phyloP scores from a whole-genome alignment of 1,140 invertebrate species.

The Ceratoteleas bidentatus region DNA sequence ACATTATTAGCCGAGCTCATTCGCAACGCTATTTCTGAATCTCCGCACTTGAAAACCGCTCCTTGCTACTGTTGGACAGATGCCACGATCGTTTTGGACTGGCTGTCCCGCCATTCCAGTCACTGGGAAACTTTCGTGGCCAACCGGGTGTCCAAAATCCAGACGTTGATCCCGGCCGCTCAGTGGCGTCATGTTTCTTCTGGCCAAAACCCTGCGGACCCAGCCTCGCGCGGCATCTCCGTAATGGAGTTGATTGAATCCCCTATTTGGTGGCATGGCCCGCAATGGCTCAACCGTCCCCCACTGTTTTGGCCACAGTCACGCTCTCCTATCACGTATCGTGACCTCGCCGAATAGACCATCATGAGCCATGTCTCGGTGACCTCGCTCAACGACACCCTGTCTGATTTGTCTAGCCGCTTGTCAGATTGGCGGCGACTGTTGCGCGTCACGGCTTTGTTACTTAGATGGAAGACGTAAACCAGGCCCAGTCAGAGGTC shows the following conservation, averaged over 20 bases:
- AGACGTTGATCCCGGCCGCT: conserved; percentile 36
- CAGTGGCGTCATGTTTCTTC: conserved; percentile 64
- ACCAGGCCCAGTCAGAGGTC: no score
- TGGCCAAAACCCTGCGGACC: conserved; percentile 67
- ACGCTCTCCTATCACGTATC: no score
- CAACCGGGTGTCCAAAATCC: conserved; percentile 72
- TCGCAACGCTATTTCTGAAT: background rate
- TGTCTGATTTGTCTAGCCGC: no score
- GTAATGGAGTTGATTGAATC: conserved; percentile 40
- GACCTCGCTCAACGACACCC: no score
- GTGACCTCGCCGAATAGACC: no score
- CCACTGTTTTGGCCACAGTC: no score
- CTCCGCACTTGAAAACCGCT: no score
- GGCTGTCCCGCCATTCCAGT: conserved; percentile 25
- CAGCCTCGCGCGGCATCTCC: conserved; percentile 71
- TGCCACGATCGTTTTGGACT: no score
- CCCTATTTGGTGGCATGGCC: conserved; percentile 70
- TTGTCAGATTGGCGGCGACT: no score
- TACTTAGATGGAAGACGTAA: no score
- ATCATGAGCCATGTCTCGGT: no score
- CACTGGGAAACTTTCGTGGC: conserved; percentile 71
- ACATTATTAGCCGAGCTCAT: background rate
- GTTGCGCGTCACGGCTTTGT: no score
- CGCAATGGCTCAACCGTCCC: conserved; percentile 29
- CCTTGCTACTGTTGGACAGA: background rate